Evolutionary conservation across 2,113 vertebrate genomes (phyloP).

Genomic region (Daboia siamensis): DNA sequence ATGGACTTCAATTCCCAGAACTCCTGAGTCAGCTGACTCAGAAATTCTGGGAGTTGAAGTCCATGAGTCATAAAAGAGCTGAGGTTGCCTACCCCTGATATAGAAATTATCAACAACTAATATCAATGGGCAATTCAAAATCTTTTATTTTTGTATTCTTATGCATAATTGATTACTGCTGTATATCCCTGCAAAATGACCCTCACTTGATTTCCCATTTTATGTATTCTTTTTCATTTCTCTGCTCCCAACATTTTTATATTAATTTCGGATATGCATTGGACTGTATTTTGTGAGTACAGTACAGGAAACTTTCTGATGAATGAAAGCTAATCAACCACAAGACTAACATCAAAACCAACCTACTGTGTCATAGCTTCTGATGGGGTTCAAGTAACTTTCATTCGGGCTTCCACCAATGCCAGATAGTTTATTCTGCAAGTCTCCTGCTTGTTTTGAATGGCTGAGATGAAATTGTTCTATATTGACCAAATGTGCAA

Average conservation of each 20-base stretch:
- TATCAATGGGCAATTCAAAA: not conserved
- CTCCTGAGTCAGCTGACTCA: too few species aligned
- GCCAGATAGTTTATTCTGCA: constrained; percentile 69
- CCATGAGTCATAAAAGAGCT: too few species aligned
- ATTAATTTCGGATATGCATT: not conserved
- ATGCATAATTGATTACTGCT: not conserved
- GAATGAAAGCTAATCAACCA: constrained; percentile 13
- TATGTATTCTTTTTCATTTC: not conserved
- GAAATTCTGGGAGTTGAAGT: too few species aligned
- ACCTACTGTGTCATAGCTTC: constrained; percentile 70
- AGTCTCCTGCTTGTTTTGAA: constrained; percentile 48
- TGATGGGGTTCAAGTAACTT: constrained; percentile 78
- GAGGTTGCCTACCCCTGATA: too few species aligned
- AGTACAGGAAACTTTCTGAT: not conserved
- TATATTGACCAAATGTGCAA: constrained; percentile 74
- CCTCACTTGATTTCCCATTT: not conserved
- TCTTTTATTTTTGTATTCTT: not conserved
- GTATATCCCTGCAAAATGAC: not conserved
- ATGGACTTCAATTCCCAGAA: too few species aligned
- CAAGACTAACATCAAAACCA: not conserved
- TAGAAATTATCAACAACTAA: not conserved
- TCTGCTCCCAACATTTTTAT: not conserved
- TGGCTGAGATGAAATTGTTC: constrained; percentile 70
- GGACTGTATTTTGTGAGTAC: not conserved
- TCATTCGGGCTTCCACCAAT: constrained; percentile 71